These are phyloP conservation scores for Xiphorhynchus erythropygius DNA, from an alignment of 2,797 vertebrate genomes.

Conservation along the genomic window DNA sequence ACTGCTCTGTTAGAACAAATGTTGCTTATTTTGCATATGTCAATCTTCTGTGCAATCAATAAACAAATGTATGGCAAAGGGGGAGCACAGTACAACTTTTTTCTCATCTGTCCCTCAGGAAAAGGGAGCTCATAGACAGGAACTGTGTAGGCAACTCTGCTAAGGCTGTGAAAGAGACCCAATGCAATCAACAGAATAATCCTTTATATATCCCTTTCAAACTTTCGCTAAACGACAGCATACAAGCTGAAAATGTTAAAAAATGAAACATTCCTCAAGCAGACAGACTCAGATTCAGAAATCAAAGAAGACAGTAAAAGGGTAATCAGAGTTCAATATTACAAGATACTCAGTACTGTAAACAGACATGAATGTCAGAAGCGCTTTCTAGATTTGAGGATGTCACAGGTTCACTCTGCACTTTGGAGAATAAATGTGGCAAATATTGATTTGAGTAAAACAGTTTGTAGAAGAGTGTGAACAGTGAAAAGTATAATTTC, in stretches of 20 bases:
- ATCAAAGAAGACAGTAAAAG: background rate
- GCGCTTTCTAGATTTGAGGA: background rate
- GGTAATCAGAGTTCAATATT: background rate
- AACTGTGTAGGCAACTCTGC: background rate
- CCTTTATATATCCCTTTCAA: background rate
- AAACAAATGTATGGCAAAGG: background rate
- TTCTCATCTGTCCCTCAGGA: background rate
- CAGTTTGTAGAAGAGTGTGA: background rate
- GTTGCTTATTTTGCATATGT: background rate
- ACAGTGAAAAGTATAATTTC: background rate
- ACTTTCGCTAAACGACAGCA: background rate
- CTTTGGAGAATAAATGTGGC: background rate
- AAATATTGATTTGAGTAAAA: background rate
- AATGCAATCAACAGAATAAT: background rate
- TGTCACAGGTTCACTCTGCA: background rate
- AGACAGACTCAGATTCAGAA: background rate
- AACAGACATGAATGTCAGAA: background rate
- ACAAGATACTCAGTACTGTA: background rate
- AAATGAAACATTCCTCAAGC: background rate
- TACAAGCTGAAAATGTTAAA: background rate
- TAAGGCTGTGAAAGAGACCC: background rate
- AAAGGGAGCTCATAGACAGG: background rate
- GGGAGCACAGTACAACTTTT: accelerated
- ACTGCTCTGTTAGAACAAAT: background rate
- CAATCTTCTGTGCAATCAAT: background rate